Conservation (phyloP, 64 coral and sea anemone genomes). For the Montipora cactus region DNA sequence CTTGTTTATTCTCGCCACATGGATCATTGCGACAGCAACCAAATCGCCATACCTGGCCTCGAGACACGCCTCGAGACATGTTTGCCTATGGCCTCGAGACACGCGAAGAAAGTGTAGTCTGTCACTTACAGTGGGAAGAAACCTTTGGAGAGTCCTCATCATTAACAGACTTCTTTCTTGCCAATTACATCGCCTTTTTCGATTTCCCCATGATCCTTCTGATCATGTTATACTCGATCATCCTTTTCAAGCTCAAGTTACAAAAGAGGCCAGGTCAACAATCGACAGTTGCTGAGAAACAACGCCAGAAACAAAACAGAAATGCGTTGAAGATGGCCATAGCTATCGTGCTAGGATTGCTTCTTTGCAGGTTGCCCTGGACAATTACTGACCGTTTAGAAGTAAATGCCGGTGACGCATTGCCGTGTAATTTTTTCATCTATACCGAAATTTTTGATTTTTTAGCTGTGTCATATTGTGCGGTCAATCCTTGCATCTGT, state of each 20-base stretch:
- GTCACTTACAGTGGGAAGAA: not conserved
- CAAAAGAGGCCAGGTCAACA: not conserved
- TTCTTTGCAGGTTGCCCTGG: not conserved
- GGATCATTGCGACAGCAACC: not conserved
- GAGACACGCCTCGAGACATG: not conserved
- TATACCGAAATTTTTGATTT: not conserved
- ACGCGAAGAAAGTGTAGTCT: not conserved
- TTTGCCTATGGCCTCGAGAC: not conserved
- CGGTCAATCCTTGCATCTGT: slow-evolving; percentile 7
- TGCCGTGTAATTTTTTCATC: not conserved
- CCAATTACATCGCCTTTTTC: not conserved
- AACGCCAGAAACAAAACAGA: not conserved
- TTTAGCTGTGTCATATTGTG: not conserved
- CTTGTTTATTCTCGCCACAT: not conserved
- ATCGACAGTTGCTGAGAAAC: not conserved
- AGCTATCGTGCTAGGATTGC: slow-evolving; percentile 4
- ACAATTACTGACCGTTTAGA: not conserved
- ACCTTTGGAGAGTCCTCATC: not conserved
- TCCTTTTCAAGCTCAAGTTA: not conserved
- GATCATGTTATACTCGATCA: slow-evolving; percentile 16
- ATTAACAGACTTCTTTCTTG: not conserved
- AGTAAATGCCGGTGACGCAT: too few relatives aligned
- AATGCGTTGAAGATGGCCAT: slow-evolving; percentile 24
- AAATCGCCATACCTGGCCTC: not conserved
- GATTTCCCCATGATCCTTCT: not conserved